A percentile compares a stretch with the other conserved stretches of the same genome.
phyloP scores from a whole-genome alignment of 2,797 vertebrate genomes.

The Cercopithecus hamlyni region DNA sequence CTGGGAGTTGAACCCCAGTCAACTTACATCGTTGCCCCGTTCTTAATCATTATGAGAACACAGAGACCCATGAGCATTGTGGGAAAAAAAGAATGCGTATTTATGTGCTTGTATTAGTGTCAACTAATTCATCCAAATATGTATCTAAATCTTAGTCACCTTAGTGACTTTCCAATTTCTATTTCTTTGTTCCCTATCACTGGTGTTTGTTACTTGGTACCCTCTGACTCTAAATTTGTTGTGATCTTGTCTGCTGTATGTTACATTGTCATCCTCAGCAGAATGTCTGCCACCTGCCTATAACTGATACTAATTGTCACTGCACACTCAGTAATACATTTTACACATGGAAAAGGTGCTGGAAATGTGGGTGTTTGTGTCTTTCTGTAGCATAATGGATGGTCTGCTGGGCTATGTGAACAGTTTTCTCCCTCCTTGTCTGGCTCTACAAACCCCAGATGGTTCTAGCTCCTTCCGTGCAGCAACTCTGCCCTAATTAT shows the following conservation, averaged over 20 bases:
- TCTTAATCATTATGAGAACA: background rate
- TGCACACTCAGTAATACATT: background rate
- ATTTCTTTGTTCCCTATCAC: background rate
- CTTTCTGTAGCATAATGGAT: background rate
- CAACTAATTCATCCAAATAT: background rate
- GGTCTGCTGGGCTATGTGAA: background rate
- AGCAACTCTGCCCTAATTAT: background rate
- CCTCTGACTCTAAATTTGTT: background rate
- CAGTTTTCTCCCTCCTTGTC: background rate
- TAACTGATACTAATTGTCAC: background rate
- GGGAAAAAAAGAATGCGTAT: background rate
- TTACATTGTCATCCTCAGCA: background rate
- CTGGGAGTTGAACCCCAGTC: background rate
- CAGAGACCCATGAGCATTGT: background rate
- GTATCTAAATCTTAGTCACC: background rate
- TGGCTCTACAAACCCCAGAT: background rate
- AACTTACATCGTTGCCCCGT: background rate
- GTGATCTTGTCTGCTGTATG: background rate
- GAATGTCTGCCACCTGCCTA: background rate
- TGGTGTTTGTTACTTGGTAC: background rate
- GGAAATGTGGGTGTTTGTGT: background rate
- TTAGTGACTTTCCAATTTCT: background rate
- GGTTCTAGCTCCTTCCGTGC: background rate
- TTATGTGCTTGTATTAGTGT: background rate
- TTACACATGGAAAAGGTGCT: background rate